Evolutionary conservation across 1,140 invertebrate species (phyloP), one percentile per base, ranked within the genome.

Genomic region (Leucophenga varia): DNA sequence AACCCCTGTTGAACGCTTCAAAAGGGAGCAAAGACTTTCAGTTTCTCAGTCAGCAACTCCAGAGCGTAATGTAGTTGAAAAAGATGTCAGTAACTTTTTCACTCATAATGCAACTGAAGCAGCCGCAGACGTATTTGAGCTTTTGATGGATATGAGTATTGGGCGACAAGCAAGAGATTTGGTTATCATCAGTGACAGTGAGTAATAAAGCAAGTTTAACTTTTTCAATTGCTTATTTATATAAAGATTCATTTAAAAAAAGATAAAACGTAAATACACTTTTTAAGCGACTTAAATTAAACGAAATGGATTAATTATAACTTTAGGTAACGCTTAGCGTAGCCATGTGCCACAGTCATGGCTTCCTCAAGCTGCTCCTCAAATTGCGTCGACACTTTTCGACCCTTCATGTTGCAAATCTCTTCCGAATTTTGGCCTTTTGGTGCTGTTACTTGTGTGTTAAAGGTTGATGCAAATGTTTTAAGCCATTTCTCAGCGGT

Each of bases 401-500:
- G 78, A 3, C 77, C 67, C 61, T 81, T 83, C 75, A 86, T 81
- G 64, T 81, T 82, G 51, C 79, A 82, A 7, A 80, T 73, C 6
- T 78, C 54, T 3, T 61, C 49, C 0, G 78, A 57, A 73, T 85
- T 73, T 64, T 84, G 81, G 25, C 79, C 79, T 60, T 79, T 80
- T 1, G 79, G 76, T 3, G 74, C 44, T 7, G 54, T 48, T 32
- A 75, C 57, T 34, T 77, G 54, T 4, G 75, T 70, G 30, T 78
- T 70, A 42, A 85, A 80, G 12, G 80, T 68, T 44, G 70, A 49
- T 4, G 77, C 68, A 18, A 85, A 76, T n/a, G 75, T 64, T 47
- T 78, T 68, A 67, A 86, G 78, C 85, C 85, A 87, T 21, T 76
- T 73, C 64, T 80, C 70, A 2, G 85, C 85, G 58, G 82, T 80